Evolutionary conservation across 2,797 vertebrate genomes (phyloP).

Genomic region (Perodicticus potto): DNA sequence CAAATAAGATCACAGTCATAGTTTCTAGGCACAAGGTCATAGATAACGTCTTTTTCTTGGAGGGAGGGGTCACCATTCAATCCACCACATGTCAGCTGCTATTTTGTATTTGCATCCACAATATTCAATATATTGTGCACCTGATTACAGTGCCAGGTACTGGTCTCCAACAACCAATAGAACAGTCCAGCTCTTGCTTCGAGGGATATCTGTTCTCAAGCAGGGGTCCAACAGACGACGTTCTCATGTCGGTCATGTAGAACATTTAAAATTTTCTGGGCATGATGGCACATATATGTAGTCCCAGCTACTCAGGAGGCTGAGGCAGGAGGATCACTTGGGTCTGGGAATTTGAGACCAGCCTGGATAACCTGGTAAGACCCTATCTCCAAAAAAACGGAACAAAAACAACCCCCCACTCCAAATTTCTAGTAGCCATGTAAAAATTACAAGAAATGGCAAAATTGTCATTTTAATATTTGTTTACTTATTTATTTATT

Average conservation of each 20-base stretch:
- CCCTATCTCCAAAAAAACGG: neutral
- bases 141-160: neutral
- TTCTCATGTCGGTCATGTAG: too few relatives aligned
- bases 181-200: neutral
- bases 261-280: neutral
- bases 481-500: too few relatives aligned
- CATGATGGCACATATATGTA: neutral
- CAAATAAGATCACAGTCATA: neutral
- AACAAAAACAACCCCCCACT: too few relatives aligned
- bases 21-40: neutral
- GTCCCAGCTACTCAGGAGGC: neutral
- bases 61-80: neutral
- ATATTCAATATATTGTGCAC: too few relatives aligned
- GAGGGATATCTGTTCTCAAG: neutral
- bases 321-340: neutral
- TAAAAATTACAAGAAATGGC: neutral
- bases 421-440: neutral
- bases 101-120: neutral
- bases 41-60: neutral
- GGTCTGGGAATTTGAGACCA: neutral
- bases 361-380: neutral
- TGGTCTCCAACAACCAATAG: rapidly evolving
- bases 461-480: neutral
- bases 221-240: rapidly evolving
- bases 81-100: neutral